phyloP scores from a whole-genome alignment of 2,113 vertebrate genomes.

The Syngnathus typhle region DNA sequence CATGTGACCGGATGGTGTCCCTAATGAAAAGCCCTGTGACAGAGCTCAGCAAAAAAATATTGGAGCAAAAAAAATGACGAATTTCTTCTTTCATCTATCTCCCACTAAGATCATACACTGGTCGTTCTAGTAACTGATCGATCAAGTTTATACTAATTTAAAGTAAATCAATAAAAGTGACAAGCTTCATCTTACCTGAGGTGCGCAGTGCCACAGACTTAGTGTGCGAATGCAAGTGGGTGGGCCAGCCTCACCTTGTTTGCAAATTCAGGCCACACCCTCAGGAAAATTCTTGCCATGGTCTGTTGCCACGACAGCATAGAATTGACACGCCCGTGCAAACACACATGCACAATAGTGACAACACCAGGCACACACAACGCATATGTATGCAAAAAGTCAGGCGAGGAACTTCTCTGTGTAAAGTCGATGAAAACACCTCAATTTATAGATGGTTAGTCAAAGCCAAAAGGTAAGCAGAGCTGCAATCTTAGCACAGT shows the following conservation, averaged over 20 bases:
- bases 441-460: background rate
- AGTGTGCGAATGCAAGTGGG: background rate
- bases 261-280: slow-evolving; percentile 17
- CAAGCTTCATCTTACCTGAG: background rate
- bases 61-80: no score
- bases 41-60: no score
- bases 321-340: background rate
- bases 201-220: background rate
- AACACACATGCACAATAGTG: background rate
- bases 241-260: slow-evolving; percentile 19
- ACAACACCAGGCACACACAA: background rate
- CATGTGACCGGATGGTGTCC: background rate
- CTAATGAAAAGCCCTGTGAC: background rate
- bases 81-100: background rate
- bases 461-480: background rate
- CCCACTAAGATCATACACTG: background rate
- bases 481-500: background rate
- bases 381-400: background rate
- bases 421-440: no score
- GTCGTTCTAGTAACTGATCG: background rate
- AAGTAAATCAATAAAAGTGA: background rate
- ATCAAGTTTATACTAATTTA: background rate
- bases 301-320: background rate
- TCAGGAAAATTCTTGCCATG: background rate
- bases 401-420: background rate